These are phyloP conservation scores for Potamilus streckersoni DNA, from an alignment of 1,140 invertebrate genomes.

Conservation along the genomic window DNA sequence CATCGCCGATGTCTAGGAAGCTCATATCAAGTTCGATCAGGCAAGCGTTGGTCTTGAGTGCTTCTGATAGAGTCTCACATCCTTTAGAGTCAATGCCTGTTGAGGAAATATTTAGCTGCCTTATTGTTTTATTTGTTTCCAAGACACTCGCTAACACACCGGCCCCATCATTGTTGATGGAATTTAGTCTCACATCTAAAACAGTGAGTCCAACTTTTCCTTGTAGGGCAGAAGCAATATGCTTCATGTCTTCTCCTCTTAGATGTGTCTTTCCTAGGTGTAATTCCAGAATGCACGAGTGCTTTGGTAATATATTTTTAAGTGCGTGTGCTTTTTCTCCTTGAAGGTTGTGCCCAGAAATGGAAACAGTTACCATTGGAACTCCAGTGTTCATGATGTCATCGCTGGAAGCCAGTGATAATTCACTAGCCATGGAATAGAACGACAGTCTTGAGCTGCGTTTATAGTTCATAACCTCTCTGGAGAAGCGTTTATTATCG, in stretches of 20 bases:
- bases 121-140: slow-evolving; percentile 46
- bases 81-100: slow-evolving; percentile 51
- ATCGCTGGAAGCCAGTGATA: slow-evolving; percentile 29
- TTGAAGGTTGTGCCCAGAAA: slow-evolving; percentile 53
- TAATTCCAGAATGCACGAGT: slow-evolving; percentile 55
- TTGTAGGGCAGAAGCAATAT: slow-evolving; percentile 44
- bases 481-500: slow-evolving; percentile 42
- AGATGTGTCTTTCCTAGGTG: slow-evolving; percentile 59
- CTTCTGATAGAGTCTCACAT: slow-evolving; percentile 40
- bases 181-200: slow-evolving; percentile 60
- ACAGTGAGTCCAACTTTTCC: slow-evolving; percentile 40
- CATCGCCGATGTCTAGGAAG: slow-evolving; percentile 58
- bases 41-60: slow-evolving; percentile 45
- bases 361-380: slow-evolving; percentile 55
- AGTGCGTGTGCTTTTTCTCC: slow-evolving; percentile 45
- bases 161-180: slow-evolving; percentile 54
- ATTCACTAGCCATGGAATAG: slow-evolving; percentile 26
- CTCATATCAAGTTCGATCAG: slow-evolving; percentile 58
- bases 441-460: slow-evolving; percentile 43
- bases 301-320: slow-evolving; percentile 41
- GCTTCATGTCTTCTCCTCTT: slow-evolving; percentile 45
- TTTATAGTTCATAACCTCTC: slow-evolving; percentile 45
- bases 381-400: slow-evolving; percentile 32
- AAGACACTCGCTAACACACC: slow-evolving; percentile 45
- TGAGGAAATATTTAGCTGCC: slow-evolving; percentile 59